Percentiles rank a stretch among this genome's conserved stretches.
phyloP scores from a whole-genome alignment of 1,140 invertebrate species.

The Aphidius ervi region DNA sequence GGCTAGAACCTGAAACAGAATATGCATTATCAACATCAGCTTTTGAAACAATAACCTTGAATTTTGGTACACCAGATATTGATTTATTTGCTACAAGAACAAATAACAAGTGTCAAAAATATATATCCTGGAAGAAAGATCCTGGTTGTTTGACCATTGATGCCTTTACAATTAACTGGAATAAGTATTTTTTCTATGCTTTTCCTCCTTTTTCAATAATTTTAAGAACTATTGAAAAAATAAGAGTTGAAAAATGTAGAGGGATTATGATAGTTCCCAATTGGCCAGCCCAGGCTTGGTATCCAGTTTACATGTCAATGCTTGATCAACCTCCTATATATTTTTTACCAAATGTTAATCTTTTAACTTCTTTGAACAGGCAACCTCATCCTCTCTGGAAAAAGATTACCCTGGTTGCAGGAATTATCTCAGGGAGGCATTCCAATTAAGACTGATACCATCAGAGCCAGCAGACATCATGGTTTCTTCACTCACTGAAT shows the following conservation, averaged over 20 bases:
- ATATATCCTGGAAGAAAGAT: slow-evolving; percentile 31
- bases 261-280: slow-evolving; percentile 21
- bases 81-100: slow-evolving; percentile 32
- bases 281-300: slow-evolving; percentile 23
- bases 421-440: slow-evolving; percentile 22
- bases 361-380: slow-evolving; percentile 20
- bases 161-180: slow-evolving; percentile 35
- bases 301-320: slow-evolving; percentile 17
- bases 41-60: slow-evolving; percentile 22
- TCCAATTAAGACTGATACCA: slow-evolving; percentile 6
- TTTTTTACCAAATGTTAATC: slow-evolving; percentile 19
- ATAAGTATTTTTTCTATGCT: slow-evolving; percentile 17
- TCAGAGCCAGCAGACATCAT: slow-evolving; percentile 16
- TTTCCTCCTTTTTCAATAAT: slow-evolving; percentile 32
- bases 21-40: slow-evolving; percentile 3
- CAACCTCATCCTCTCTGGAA: slow-evolving; percentile 19
- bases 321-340: slow-evolving; percentile 12
- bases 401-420: slow-evolving; percentile 20
- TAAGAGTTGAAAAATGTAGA: slow-evolving; percentile 18
- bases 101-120: slow-evolving; percentile 31
- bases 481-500: slow-evolving; percentile 18
- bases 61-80: slow-evolving; percentile 27
- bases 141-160: slow-evolving; percentile 27
- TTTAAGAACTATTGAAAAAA: slow-evolving; percentile 25
- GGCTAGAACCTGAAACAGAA: slow-evolving; percentile 21